Base-by-base conservation (phyloP, 2,113 vertebrate genomes). In the Lota lota region DNA sequence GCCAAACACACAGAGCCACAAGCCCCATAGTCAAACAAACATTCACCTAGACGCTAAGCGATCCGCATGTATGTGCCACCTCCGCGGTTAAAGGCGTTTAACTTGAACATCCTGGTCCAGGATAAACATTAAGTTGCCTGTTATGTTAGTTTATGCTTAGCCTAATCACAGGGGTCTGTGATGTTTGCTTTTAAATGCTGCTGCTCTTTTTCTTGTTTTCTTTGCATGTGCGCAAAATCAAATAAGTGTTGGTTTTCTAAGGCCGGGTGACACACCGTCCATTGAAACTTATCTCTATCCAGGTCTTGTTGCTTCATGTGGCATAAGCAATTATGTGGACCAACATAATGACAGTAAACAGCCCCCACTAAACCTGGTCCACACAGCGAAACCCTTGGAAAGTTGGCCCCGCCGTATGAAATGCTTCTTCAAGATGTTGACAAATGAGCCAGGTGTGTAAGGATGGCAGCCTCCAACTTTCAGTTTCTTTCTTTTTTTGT, bases 1-100 rank as follows among this genome's bases (percentile, higher is more conserved):
- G 79, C 72, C 86, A 86, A 82, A 87, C 75, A 81, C 75, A 80
- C 83, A 84, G 66, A 82, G 85, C 77, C 87, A 80, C 85, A 82
- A 80, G 75, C 69, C 83, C 83, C 83, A 76, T 84, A 79, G 85
- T 86, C 84, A 83, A 85, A 87, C 88, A 88, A 86, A 88, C 85
- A 84, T 81, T 75, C 62, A 78, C 64, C 40, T 10, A 47, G 40
- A 47, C 40, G 40, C 40, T 47, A 47, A 47, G 40, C 40, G 12
- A 10, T 14, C 40, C 40, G 40, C 19, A 16, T n/a, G 54, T 57
- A 19, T n/a, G 54, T 57, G 54, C 40, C 40, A 47, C 40, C 40
- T 47, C 40, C 40, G 40, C 40, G 40, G 40, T 47, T 47, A 47
- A 47, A 47, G 40, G 40, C 40, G 40, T 47, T 47, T 47, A 47